Percentiles rank a stretch among this genome's conserved stretches.
These are phyloP conservation scores for Muricea muricata DNA, from an alignment of 92 coral and sea anemone species.

Conservation along the genomic window DNA sequence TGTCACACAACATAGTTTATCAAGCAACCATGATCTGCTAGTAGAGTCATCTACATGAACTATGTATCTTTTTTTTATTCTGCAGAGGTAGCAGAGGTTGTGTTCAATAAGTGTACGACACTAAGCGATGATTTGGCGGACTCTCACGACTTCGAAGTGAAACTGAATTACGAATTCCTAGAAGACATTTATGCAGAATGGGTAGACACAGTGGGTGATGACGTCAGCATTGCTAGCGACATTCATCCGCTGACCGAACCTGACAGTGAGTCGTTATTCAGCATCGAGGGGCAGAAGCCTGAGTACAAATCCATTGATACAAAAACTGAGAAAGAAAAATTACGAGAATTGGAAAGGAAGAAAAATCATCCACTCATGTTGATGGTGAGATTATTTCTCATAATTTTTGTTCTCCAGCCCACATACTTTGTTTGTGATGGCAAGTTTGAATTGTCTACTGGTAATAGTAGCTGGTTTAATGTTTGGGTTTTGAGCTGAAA, in stretches of 20 bases:
- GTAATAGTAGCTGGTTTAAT: too few relatives aligned
- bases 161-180: conserved; percentile 80
- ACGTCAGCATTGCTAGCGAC: conserved; percentile 74
- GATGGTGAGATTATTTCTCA: conserved; percentile 68
- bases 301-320: conserved; percentile 19
- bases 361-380: conserved; percentile 93
- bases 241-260: conserved; percentile 52
- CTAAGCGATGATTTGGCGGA: conserved; percentile 71
- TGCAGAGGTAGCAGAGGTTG: conserved; percentile 87
- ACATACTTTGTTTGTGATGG: too few relatives aligned
- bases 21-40: too few relatives aligned
- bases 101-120: conserved; percentile 78
- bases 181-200: conserved; percentile 90
- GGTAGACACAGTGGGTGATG: conserved; percentile 61
- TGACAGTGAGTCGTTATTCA: conserved; percentile 53
- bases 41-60: too few relatives aligned
- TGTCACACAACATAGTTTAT: too few relatives aligned
- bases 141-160: conserved; percentile 68
- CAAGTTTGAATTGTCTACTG: too few relatives aligned
- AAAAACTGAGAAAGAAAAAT: conserved; percentile 52
- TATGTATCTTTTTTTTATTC: neutral
- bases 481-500: too few relatives aligned
- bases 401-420: too few relatives aligned
- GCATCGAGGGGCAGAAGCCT: neutral
- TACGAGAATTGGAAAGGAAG: conserved; percentile 77